Conservation (phyloP, 2,113 vertebrate genomes). For the Scophthalmus maximus region DNA sequence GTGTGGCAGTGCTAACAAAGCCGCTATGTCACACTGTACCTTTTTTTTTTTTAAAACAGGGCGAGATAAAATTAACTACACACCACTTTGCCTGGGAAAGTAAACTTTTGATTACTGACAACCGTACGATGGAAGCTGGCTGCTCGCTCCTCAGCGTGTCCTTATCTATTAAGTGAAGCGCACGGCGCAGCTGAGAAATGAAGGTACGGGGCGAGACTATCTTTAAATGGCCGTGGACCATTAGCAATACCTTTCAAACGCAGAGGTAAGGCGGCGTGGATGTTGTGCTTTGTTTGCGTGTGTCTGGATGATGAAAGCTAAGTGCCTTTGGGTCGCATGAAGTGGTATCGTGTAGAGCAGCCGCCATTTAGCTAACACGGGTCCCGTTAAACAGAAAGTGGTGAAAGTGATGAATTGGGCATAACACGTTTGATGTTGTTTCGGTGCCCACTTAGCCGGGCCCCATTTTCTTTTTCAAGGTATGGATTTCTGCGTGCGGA, state of each 20-base stretch:
- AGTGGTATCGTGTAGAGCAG: conserved; percentile 29
- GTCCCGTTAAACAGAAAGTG: conserved; percentile 14
- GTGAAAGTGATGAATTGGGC: conserved; percentile 47
- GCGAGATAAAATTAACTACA: conserved; percentile 20
- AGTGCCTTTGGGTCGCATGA: conserved; percentile 52
- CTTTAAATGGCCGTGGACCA: conserved; percentile 54
- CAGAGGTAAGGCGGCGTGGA: conserved; percentile 29
- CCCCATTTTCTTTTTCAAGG: conserved; percentile 14
- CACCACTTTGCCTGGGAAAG: neutral
- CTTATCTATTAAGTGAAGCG: conserved; percentile 56
- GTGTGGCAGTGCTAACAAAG: too few species aligned
- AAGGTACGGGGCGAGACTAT: conserved; percentile 46
- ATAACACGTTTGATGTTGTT: conserved; percentile 28
- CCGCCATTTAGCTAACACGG: conserved; percentile 37
- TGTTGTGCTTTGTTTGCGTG: conserved; percentile 1
- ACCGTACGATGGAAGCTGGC: conserved; percentile 6
- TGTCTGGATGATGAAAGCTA: conserved; percentile 56
- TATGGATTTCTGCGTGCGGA: conserved; percentile 47
- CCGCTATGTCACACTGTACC: too few species aligned
- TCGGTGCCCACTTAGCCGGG: conserved; percentile 1
- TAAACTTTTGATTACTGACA: conserved; percentile 25
- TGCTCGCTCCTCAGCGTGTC: conserved; percentile 7
- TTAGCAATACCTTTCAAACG: conserved; percentile 44
- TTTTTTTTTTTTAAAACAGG: conserved; percentile 14
- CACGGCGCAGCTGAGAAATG: conserved; percentile 45